phyloP scores from a whole-genome alignment of 37 sponge, comb jelly and placozoan species.

The Oscarella lobularis region DNA sequence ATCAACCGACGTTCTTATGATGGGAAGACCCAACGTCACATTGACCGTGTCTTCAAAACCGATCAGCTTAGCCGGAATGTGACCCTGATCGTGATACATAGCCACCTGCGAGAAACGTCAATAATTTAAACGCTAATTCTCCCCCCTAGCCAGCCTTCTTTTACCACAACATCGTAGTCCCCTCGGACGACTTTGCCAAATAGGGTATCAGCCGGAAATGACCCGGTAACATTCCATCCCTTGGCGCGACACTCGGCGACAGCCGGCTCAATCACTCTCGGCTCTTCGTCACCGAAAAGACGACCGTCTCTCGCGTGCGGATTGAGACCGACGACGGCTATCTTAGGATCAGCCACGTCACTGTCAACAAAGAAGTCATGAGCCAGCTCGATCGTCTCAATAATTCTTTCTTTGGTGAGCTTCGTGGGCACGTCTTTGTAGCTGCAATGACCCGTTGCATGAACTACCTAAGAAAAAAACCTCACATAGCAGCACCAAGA shows the following conservation, averaged over 20 bases:
- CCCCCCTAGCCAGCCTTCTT: too few species aligned
- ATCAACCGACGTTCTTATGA: background rate
- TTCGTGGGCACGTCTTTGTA: background rate
- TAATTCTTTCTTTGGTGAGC: background rate
- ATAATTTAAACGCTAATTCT: background rate
- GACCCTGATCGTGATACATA: constrained; percentile 2
- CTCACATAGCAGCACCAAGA: background rate
- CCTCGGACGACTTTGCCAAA: background rate
- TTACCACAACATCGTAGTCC: background rate
- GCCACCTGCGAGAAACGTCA: background rate
- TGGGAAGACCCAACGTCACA: background rate
- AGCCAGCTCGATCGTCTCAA: background rate
- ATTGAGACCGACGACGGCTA: background rate
- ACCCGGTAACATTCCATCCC: background rate
- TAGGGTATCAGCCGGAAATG: background rate
- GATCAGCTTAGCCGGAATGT: constrained; percentile 3
- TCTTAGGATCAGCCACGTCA: background rate
- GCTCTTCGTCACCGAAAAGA: background rate
- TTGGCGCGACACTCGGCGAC: background rate
- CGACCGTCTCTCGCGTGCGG: background rate
- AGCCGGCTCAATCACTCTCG: background rate
- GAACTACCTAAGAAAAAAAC: background rate
- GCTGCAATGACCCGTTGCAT: constrained; percentile 1
- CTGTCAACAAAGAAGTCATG: background rate
- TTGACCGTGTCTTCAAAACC: background rate